phyloP scores from a whole-genome alignment of 2,888 invertebrate species.

The Clepsis dumicolana region DNA sequence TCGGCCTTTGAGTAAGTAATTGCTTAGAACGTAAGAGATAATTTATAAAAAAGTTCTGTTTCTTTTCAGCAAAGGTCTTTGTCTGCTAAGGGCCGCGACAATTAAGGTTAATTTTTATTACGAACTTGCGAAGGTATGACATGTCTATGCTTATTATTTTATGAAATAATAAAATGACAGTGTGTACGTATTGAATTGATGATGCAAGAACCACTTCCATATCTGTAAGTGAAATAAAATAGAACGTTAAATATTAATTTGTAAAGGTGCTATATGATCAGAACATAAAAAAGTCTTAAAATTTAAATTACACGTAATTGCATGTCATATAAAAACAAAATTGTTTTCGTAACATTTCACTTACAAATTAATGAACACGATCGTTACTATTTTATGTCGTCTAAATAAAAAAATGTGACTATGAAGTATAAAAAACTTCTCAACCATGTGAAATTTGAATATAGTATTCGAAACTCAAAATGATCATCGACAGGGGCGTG shows the following conservation, averaged over 20 bases:
- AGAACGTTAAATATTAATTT: conserved; percentile 24
- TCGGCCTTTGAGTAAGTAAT: no score
- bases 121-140: conserved; percentile 3
- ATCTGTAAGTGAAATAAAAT: conserved; percentile 23
- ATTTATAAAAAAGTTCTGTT: neutral
- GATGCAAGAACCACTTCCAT: conserved; percentile 18
- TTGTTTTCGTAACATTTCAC: conserved; percentile 25
- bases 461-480: conserved; percentile 70
- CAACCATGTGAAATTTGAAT: conserved; percentile 50
- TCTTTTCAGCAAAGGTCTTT: no score
- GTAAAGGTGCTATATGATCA: conserved; percentile 20
- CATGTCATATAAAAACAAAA: conserved; percentile 16
- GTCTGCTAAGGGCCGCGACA: neutral
- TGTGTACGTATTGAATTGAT: neutral
- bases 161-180: neutral
- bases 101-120: conserved; percentile 3
- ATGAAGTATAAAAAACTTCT: conserved; percentile 14
- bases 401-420: conserved; percentile 17
- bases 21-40: neutral
- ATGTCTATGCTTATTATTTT: neutral
- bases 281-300: conserved; percentile 37
- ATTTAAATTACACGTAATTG: conserved; percentile 23
- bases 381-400: conserved; percentile 26
- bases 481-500: conserved; percentile 78
- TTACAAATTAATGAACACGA: conserved; percentile 25